Base-by-base conservation (phyloP, 2,113 vertebrate genomes). In the Hydrochoerus hydrochaeris region DNA sequence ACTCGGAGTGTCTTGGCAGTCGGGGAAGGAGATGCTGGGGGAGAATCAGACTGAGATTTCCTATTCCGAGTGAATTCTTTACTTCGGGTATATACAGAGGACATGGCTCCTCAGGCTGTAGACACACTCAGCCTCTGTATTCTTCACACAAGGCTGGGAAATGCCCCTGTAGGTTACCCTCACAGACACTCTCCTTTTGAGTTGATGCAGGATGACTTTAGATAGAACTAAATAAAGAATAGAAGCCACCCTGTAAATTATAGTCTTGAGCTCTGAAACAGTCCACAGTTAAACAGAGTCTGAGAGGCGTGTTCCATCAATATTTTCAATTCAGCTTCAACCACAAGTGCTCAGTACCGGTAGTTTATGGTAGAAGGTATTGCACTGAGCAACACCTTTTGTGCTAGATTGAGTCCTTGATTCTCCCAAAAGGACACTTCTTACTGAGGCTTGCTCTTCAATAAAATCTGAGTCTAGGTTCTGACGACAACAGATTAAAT, bases 1-100 rank as follows among this genome's bases (percentile, higher is more conserved):
- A 99, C 99, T 99, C 99, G 99, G 98, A 99, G 99, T 1, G 99
- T 99, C 99, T 99, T 99, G 98, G 99, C 99, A 69, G 99, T 99
- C 78, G 98, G 99, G 97, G 99, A 99, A 90, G 99, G 99, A 97
- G 99, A 99, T 69, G 99, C 99, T 0, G 99, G 99, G 71, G 99
- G 99, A 44, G 99, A 99, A 81, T 99, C 99, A 92, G 99, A 99
- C 98, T 99, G 97, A 80, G 99, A 99, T 98, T 99, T 99, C 98
- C 99, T 99, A 98, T 98, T 99, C 96, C 99, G 99, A 58, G 99
- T 98, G 75, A 99, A 99, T 19, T 99, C 99, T 98, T 99, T 99
- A 98, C 98, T 99, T 97, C 99, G 99, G 28, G 98, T 98, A 97
- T 99, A 99, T 96, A 99, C 97, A 94, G 99, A 99, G 85, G 99